Evolutionary conservation across 2,113 vertebrate genomes (phyloP).

Genomic region (Cervus canadensis): DNA sequence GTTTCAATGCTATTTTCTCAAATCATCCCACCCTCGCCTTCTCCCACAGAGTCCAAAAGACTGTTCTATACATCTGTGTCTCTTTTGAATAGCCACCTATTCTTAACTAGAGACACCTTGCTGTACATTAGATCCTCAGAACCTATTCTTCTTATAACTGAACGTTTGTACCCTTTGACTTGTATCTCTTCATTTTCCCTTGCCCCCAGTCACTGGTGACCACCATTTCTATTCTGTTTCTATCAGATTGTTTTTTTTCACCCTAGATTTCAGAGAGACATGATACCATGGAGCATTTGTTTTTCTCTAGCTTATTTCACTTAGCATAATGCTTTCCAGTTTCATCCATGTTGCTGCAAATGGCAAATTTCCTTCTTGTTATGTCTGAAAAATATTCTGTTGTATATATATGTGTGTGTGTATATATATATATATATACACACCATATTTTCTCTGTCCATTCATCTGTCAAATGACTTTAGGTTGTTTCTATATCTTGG

Average conservation of each 20-base stretch:
- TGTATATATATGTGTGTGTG: not conserved
- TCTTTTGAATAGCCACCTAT: not conserved
- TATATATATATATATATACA: not conserved
- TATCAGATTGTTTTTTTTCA: not conserved
- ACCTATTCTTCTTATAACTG: not conserved
- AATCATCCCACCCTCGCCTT: not conserved
- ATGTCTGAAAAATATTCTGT: not conserved
- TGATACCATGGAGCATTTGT: not conserved
- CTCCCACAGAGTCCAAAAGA: not conserved
- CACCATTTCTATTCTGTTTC: not conserved
- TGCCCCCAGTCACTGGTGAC: not conserved
- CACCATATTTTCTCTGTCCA: not conserved
- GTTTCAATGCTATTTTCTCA: not conserved
- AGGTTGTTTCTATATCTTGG: not conserved
- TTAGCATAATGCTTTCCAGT: not conserved
- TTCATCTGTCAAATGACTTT: not conserved
- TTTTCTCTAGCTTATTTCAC: not conserved
- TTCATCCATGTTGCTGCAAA: not conserved
- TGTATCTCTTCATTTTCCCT: not conserved
- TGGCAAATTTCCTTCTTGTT: not conserved
- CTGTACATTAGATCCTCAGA: not conserved
- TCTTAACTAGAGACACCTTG: not conserved
- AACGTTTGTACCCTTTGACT: not conserved
- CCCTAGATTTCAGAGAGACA: not conserved
- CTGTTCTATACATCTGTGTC: not conserved